Percentiles rank a stretch among this genome's conserved stretches.
Evolutionary conservation across 1,140 invertebrate genomes (phyloP).

Genomic region (Steinernema khuongi): DNA sequence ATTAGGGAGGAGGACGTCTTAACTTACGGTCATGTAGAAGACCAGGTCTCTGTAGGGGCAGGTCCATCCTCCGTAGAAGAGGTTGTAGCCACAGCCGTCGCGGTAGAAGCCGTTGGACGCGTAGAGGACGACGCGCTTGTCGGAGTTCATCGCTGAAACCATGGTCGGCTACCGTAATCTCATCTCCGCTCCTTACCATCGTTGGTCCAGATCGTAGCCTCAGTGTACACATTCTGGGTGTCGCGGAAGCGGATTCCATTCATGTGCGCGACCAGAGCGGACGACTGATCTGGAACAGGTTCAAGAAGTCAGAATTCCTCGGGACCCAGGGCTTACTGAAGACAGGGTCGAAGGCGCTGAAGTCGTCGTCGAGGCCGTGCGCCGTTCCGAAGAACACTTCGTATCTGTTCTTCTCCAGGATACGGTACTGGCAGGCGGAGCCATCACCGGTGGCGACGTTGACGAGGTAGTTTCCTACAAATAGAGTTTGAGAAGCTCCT

Average conservation of each 20-base stretch:
- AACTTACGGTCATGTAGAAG: slow-evolving; percentile 26
- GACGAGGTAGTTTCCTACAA: background rate
- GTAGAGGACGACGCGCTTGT: slow-evolving; percentile 26
- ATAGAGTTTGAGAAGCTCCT: no score
- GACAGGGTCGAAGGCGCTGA: background rate
- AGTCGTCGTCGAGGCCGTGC: background rate
- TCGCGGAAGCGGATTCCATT: slow-evolving; percentile 17
- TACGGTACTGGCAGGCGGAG: background rate
- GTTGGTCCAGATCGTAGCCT: slow-evolving; percentile 30
- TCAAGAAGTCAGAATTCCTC: background rate
- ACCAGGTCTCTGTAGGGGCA: slow-evolving; percentile 15
- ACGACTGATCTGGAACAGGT: background rate
- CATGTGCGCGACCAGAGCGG: slow-evolving; percentile 21
- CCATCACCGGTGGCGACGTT: background rate
- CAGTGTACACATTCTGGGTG: slow-evolving; percentile 19
- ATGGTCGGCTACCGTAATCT: background rate
- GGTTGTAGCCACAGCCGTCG: slow-evolving; percentile 28
- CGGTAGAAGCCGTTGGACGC: slow-evolving; percentile 27
- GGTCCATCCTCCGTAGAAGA: slow-evolving; percentile 29
- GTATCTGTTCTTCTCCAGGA: background rate
- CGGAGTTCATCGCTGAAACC: slow-evolving; percentile 27
- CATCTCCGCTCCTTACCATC: slow-evolving; percentile 2
- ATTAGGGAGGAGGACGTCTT: background rate
- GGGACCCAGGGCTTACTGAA: background rate
- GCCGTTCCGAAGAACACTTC: background rate